Conservation (phyloP, 2,888 invertebrate species). For the Apamea crenata region DNA sequence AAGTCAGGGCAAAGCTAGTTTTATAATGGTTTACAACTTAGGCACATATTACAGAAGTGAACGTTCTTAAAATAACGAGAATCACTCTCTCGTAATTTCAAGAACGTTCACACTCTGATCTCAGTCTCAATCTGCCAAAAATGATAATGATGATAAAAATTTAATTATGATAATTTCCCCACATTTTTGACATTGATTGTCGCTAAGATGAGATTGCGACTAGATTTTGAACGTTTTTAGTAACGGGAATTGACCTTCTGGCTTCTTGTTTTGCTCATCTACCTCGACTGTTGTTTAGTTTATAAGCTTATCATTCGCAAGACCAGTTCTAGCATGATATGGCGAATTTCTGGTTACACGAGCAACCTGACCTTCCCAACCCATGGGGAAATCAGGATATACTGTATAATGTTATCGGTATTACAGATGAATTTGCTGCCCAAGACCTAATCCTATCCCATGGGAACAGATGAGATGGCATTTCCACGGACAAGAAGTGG, state of each 20-base stretch:
- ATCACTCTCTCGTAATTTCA: no score
- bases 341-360: conserved; percentile 36
- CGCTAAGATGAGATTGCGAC: neutral
- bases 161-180: neutral
- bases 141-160: no score
- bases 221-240: neutral
- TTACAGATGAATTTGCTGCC: conserved; percentile 28
- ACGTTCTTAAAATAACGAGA: no score
- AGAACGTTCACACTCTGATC: no score
- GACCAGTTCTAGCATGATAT: conserved; percentile 46
- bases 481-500: neutral
- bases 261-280: neutral
- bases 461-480: conserved; percentile 44
- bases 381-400: conserved; percentile 51
- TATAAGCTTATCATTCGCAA: conserved; percentile 29
- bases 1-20: no score
- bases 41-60: neutral
- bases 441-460: conserved; percentile 35
- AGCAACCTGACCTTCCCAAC: conserved; percentile 38
- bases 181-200: neutral
- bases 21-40: neutral
- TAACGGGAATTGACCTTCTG: neutral
- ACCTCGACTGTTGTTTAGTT: conserved; percentile 10
- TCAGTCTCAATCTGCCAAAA: neutral
- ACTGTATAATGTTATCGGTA: conserved; percentile 46